Conservation (phyloP, 2,113 vertebrate species). For the Garra rufa region DNA sequence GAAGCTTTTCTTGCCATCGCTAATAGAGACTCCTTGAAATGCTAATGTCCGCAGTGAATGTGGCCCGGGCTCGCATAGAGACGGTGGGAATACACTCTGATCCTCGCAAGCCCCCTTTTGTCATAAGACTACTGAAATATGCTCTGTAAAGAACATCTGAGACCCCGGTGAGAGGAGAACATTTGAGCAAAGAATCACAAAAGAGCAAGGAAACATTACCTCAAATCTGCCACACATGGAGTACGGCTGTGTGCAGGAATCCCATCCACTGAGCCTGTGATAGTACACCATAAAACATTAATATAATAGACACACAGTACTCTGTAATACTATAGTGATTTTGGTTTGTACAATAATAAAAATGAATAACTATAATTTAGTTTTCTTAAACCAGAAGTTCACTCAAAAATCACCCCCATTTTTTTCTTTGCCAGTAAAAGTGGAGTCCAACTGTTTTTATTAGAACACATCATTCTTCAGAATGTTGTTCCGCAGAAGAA, state of each 20-base stretch:
- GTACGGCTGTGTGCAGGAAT: slow-evolving; percentile 66
- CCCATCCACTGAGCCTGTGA: slow-evolving; percentile 29
- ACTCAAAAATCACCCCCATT: no score
- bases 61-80: slow-evolving; percentile 87
- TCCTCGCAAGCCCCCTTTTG: slow-evolving; percentile 83
- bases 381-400: no score
- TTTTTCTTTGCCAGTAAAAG: no score
- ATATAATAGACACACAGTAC: no score
- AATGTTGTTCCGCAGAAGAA: no score
- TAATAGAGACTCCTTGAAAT: slow-evolving; percentile 94
- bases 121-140: slow-evolving; percentile 82
- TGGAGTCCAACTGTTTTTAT: no score
- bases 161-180: slow-evolving; percentile 68
- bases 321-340: background rate
- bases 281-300: background rate
- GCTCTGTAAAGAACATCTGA: slow-evolving; percentile 77
- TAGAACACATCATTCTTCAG: no score
- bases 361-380: no score
- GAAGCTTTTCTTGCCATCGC: slow-evolving; percentile 88
- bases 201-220: slow-evolving; percentile 39
- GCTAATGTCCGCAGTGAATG: slow-evolving; percentile 89
- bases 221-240: slow-evolving; percentile 57
- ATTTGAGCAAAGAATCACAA: slow-evolving; percentile 26
- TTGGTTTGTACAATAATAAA: no score
- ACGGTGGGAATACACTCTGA: slow-evolving; percentile 87